phyloP scores from a whole-genome alignment of 2,113 vertebrate genomes.

The Halcyon senegalensis region DNA sequence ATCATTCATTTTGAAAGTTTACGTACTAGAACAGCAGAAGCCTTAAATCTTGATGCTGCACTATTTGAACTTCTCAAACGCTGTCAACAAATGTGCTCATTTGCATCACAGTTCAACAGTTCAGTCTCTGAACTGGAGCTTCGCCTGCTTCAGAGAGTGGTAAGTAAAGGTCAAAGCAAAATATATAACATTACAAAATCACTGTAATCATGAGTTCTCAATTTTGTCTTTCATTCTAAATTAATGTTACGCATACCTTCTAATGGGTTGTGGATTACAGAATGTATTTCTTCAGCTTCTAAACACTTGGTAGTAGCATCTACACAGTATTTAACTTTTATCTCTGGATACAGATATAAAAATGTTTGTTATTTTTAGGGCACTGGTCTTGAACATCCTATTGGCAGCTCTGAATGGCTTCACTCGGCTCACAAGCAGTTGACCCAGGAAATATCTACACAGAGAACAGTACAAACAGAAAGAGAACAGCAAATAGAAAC shows the following conservation, averaged over 20 bases:
- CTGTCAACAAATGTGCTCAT: constrained; percentile 95
- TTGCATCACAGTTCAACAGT: constrained; percentile 93
- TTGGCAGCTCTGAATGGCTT: constrained; percentile 94
- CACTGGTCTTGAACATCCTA: constrained; percentile 85
- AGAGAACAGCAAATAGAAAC: constrained; percentile 92
- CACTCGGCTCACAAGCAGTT: constrained; percentile 89
- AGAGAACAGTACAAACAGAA: constrained; percentile 87
- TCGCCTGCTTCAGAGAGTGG: constrained; percentile 92
- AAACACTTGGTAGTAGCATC: not conserved
- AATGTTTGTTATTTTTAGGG: constrained; percentile 77
- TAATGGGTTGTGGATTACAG: not conserved
- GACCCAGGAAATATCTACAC: constrained; percentile 87
- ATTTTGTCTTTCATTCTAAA: not conserved
- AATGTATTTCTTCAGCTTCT: not conserved
- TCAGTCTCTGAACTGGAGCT: constrained; percentile 94
- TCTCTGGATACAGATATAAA: not conserved
- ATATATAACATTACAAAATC: fast-evolving
- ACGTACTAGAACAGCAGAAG: constrained; percentile 91
- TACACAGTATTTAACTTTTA: not conserved
- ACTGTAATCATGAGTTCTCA: not conserved
- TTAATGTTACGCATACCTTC: not conserved
- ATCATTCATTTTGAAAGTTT: constrained; percentile 96
- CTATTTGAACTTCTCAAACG: constrained; percentile 96
- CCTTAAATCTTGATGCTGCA: constrained; percentile 88
- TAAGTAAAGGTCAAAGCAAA: constrained; percentile 65